Conservation (phyloP, 2,888 invertebrate genomes). For the Cylloceria caligata region DNA sequence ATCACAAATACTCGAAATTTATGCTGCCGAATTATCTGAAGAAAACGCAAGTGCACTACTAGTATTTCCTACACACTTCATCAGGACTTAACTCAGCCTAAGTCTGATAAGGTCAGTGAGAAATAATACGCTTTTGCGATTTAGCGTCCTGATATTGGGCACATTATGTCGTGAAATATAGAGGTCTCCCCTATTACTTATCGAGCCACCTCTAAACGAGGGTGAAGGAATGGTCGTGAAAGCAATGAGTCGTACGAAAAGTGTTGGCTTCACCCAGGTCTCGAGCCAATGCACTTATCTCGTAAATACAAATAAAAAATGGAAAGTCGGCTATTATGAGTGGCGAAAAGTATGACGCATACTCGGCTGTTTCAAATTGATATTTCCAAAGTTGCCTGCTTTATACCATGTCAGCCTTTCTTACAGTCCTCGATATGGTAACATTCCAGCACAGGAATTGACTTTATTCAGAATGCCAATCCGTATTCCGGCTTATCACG, state of each 20-base stretch:
- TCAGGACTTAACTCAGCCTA: conserved; percentile 79
- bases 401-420: conserved; percentile 42
- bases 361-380: conserved; percentile 81
- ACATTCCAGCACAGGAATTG: conserved; percentile 69
- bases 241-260: conserved; percentile 39
- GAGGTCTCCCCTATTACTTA: conserved; percentile 60
- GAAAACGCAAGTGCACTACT: conserved; percentile 39
- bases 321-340: conserved; percentile 83
- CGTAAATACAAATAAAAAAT: conserved; percentile 84
- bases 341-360: conserved; percentile 83
- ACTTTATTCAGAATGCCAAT: conserved; percentile 75
- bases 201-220: conserved; percentile 55
- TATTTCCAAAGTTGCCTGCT: conserved; percentile 76
- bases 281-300: conserved; percentile 57
- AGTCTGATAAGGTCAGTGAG: conserved; percentile 75
- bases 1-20: background rate
- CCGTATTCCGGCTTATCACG: conserved; percentile 72
- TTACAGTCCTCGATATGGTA: conserved; percentile 49
- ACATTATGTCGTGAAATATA: conserved; percentile 82
- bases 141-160: conserved; percentile 76
- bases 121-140: conserved; percentile 72
- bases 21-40: conserved; percentile 28
- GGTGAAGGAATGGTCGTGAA: conserved; percentile 54
- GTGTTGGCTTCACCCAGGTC: conserved; percentile 10
- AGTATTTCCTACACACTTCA: conserved; percentile 70